Base-by-base conservation (phyloP, 2,888 invertebrate species). In the Meiosimyza platycephala region DNA sequence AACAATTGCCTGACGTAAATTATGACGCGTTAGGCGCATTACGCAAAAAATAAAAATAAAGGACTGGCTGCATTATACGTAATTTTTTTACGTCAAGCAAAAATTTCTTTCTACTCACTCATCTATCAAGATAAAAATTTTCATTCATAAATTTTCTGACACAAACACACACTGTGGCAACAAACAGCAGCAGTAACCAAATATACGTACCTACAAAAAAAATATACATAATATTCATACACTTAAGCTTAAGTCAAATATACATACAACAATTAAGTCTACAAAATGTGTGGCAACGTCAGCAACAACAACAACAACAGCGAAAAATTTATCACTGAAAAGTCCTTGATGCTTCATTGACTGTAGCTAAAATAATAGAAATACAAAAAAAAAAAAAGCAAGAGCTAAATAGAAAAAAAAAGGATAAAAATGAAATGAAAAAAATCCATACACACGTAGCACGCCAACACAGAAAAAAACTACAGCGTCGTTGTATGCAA, bases 291-390 rank as follows among this genome's bases (percentile, higher is more conserved):
- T 57, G 28, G 57, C 28, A 12, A 28, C 22, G 57, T 28, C 55
- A 55, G 55, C 55, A 22, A 28, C 13, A 65, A 63, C 18, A 18
- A 50, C 16, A 48, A 50, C 11, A 50, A 40, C 18, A 15, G 51
- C 1, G 16, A 33, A 28, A 51, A 28, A 55, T 47, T 40, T 40
- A 68, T 69, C 69, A 51, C 60, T 72, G 63, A 60, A 77, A 77
- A 77, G 78, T 78, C 78, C 78, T 78, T 79, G 77, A 72, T 71
- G 78, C 78, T 79, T 76, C 79, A 79, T 79, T 78, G 79, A 79
- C 78, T 78, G 60, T 16, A 57, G 33, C 55, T 57, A n/a, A 40
- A 40, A 40, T 40, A 40, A 40, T 40, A n/a, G 47, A 67, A 48
- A n/a, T n/a, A n/a, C n/a, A n/a, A 50, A 15, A 15, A 9, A 63